Evolutionary conservation across 1,140 invertebrate species (phyloP), one percentile per base, ranked within the genome.

Genomic region (Drosophila fuyamai): DNA sequence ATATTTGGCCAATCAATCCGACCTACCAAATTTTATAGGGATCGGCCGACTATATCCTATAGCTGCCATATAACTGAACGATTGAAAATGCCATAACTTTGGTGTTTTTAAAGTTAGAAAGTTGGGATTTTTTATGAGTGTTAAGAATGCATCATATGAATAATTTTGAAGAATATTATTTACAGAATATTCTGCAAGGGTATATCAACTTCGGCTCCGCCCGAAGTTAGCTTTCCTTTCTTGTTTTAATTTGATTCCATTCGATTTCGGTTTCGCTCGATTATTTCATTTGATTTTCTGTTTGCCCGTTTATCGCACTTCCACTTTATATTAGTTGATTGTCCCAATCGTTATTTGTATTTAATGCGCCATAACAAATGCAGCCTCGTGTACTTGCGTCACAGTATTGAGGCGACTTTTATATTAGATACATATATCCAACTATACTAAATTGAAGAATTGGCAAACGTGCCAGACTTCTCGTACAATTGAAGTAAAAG

Each of bases 291-390:
- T 73, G 78, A 46, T 47, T 43, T 62, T 72, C 76, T 56, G 73
- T 70, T 71, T 51, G 48, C 55, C 48, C 46, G 41, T 60, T 62
- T 78, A 75, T 79, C 73, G 65, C 58, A 62, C 77, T 81, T 79
- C 81, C 79, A 88, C 71, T 73, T 76, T 54, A 62, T 59, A 63
- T 80, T 56, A 54, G 36, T 29, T 29, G 68, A 81, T 88, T 75
- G 79, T 85, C 56, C 61, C 50, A 70, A 88, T 72, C 70, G 57
- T 51, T 72, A 68, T 86, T 71, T 75, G 75, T 72, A 65, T 66
- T 79, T 86, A 86, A 86, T 88, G 82, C 82, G 82, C 83, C 82
- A 86, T 83, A 88, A 73, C 79, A 72, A 88, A 79, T 79, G 82
- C 82, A 85, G 53, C 67, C 65, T 38, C 50, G 58, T n/a, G 23